A percentile compares a stretch with the other conserved stretches of the same genome.
phyloP scores from a whole-genome alignment of 2,797 vertebrate genomes.

The Craterocephalus amniculus region DNA sequence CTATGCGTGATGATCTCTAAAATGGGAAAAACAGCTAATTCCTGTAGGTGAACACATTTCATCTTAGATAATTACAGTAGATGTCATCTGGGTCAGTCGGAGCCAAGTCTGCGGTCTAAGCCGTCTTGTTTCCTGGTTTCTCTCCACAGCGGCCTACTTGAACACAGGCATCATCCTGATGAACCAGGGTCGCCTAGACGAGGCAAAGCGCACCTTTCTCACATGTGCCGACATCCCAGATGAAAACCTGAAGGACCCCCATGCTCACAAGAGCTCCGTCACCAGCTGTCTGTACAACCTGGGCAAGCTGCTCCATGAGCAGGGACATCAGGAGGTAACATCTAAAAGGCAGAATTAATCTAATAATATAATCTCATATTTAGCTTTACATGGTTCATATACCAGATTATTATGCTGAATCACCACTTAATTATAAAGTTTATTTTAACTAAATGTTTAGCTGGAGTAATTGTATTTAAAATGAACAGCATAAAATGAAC shows the following conservation, averaged over 20 bases:
- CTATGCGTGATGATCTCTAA: no score
- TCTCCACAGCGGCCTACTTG: constrained; percentile 93
- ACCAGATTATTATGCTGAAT: background rate
- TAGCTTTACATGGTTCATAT: background rate
- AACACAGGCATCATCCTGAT: constrained; percentile 98
- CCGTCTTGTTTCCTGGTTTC: background rate
- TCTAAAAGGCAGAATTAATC: background rate
- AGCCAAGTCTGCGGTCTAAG: no score
- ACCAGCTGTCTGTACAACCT: constrained; percentile 99
- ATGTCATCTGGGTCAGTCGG: no score
- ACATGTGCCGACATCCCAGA: constrained; percentile 98
- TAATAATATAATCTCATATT: background rate
- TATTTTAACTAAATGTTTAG: background rate
- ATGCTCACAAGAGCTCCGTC: constrained; percentile 98
- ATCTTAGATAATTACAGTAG: no score
- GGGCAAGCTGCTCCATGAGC: constrained; percentile 96
- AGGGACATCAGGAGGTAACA: constrained; percentile 94
- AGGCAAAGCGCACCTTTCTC: constrained; percentile 93
- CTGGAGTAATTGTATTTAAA: background rate
- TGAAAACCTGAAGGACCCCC: constrained; percentile 98
- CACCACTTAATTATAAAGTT: background rate
- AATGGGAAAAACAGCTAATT: no score
- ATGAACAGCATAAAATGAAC: background rate
- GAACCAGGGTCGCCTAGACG: constrained; percentile 95
- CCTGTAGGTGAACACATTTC: no score